Percentiles rank a stretch among this genome's conserved stretches.
Evolutionary conservation across 2,888 invertebrate genomes (phyloP).

Genomic region (Caenorhabditis macrosperma): DNA sequence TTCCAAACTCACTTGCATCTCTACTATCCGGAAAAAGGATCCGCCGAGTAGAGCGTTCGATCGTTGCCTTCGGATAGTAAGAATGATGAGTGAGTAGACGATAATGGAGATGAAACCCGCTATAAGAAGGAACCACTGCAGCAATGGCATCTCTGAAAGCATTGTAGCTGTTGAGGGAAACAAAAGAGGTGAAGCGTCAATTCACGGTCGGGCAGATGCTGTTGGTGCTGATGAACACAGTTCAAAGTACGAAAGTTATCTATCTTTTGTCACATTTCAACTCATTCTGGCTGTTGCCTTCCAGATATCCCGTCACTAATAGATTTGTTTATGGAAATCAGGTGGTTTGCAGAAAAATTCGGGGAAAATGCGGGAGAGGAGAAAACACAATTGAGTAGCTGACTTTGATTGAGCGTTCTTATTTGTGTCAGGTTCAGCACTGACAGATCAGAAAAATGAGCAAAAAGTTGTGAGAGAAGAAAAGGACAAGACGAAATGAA

Average conservation of each 20-base stretch:
- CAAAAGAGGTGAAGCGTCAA: background rate
- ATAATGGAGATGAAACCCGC: slow-evolving; percentile 34
- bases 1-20: slow-evolving; percentile 37
- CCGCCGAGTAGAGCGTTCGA: slow-evolving; percentile 48
- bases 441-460: background rate
- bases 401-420: slow-evolving; percentile 10
- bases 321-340: background rate
- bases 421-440: background rate
- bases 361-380: background rate
- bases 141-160: slow-evolving; percentile 42
- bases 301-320: background rate
- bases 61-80: slow-evolving; percentile 40
- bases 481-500: slow-evolving; percentile 14
- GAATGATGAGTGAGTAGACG: slow-evolving; percentile 42
- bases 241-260: background rate
- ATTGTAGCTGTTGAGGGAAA: background rate
- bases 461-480: background rate
- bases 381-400: background rate
- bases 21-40: slow-evolving; percentile 56
- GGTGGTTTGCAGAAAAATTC: background rate
- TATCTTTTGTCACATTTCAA: background rate
- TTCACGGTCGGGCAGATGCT: background rate
- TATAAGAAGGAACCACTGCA: slow-evolving; percentile 45
- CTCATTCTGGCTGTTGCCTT: background rate
- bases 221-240: background rate